phyloP scores from a whole-genome alignment of 2,888 invertebrate genomes.

The Argyresthia goedartella region DNA sequence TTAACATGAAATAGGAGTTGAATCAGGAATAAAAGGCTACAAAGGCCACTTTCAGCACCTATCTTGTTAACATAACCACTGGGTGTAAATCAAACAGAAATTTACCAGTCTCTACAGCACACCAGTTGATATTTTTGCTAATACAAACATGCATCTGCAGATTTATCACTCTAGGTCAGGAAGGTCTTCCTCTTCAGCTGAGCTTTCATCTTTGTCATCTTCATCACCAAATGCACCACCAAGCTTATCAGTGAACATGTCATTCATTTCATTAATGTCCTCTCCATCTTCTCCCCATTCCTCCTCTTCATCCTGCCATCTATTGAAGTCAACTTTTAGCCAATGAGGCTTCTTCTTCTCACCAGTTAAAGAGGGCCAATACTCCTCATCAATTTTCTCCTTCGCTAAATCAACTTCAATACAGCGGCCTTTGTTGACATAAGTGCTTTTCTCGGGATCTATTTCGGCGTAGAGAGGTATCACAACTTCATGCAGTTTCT shows the following conservation, averaged over 20 bases:
- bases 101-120: not conserved
- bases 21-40: too few relatives aligned
- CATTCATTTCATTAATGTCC: constrained; percentile 62
- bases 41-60: too few relatives aligned
- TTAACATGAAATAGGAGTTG: too few relatives aligned
- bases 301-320: constrained; percentile 97
- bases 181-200: constrained; percentile 80
- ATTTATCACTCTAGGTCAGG: constrained; percentile 74
- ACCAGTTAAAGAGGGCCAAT: constrained; percentile 89
- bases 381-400: constrained; percentile 76
- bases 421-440: constrained; percentile 77
- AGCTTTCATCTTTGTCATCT: constrained; percentile 73
- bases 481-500: constrained; percentile 87
- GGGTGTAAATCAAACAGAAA: not conserved
- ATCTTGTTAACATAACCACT: not conserved
- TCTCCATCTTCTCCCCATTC: constrained; percentile 72
- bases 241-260: constrained; percentile 42
- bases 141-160: too few relatives aligned
- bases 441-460: constrained; percentile 81
- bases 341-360: constrained; percentile 93
- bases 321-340: constrained; percentile 97
- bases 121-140: constrained; percentile 7
- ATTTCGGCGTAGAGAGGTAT: constrained; percentile 88
- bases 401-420: constrained; percentile 80
- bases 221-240: constrained; percentile 38